Conservation (phyloP, 2,113 vertebrate species). For the Eidolon helvum region DNA sequence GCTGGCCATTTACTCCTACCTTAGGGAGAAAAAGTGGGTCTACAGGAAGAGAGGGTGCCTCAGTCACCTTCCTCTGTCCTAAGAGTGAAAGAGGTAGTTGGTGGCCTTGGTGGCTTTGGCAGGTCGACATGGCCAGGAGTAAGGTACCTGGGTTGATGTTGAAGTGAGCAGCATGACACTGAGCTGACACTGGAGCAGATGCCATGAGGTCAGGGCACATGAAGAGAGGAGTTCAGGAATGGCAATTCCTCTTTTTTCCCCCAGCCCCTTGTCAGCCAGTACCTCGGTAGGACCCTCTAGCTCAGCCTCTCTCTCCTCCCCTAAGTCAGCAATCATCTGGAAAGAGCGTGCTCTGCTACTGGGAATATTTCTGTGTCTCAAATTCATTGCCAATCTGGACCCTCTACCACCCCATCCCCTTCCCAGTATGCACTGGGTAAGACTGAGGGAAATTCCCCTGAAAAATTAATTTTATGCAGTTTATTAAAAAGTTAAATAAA, state of each 20-base stretch:
- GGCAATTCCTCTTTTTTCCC: background rate
- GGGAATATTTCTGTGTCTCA: background rate
- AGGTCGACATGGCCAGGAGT: background rate
- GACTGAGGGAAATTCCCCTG: background rate
- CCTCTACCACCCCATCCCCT: background rate
- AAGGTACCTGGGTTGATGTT: background rate
- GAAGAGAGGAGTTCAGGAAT: background rate
- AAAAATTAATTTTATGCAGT: background rate
- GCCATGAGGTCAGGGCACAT: background rate
- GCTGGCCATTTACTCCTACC: background rate
- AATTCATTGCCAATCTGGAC: background rate
- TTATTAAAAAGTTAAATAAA: background rate
- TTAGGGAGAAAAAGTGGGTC: constrained; percentile 16
- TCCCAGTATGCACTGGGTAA: background rate
- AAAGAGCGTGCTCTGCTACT: background rate
- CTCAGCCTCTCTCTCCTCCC: too few relatives aligned
- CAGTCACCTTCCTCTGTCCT: background rate
- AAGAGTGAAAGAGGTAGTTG: background rate
- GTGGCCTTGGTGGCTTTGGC: background rate
- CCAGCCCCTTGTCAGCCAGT: background rate
- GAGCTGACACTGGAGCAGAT: background rate
- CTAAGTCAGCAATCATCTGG: background rate
- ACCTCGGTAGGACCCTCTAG: too few relatives aligned
- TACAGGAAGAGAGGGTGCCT: background rate
- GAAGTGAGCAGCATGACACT: background rate